Conservation (phyloP, 2,113 vertebrate genomes). For the Varanus salvator region DNA sequence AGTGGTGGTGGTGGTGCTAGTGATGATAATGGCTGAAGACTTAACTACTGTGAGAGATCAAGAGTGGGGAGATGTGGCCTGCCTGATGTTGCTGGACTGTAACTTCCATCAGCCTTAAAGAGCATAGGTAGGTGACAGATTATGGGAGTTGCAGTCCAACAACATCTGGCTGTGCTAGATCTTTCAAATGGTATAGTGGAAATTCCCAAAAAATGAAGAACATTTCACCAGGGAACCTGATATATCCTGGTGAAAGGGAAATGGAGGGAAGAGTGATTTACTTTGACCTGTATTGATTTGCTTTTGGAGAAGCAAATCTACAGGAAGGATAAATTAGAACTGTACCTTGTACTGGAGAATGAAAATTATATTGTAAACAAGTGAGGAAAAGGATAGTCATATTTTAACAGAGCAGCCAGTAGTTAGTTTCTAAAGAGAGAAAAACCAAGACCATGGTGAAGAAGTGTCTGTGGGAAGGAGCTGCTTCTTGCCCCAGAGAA, state of each 20-base stretch:
- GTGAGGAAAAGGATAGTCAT: background rate
- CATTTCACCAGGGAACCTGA: background rate
- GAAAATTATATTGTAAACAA: background rate
- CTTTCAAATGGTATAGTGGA: rapidly evolving
- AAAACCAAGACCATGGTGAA: conserved; percentile 22
- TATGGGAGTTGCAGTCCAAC: too few relatives aligned
- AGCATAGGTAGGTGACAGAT: too few relatives aligned
- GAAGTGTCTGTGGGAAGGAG: conserved; percentile 58
- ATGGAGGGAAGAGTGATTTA: background rate
- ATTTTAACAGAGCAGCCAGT: conserved; percentile 4
- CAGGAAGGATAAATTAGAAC: background rate
- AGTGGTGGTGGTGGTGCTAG: too few relatives aligned
- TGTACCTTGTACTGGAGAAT: background rate
- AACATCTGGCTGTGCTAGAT: too few relatives aligned
- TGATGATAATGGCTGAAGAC: background rate
- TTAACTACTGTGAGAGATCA: background rate
- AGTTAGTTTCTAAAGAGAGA: conserved; percentile 37
- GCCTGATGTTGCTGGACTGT: too few relatives aligned
- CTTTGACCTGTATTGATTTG: background rate
- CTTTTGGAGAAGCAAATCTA: background rate
- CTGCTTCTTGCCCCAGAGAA: conserved; percentile 56
- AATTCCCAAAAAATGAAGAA: rapidly evolving
- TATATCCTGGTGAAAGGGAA: background rate
- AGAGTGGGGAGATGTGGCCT: too few relatives aligned
- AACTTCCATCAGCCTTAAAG: too few relatives aligned